Conservation (phyloP, 2,113 vertebrate species). For the Anser cygnoides region DNA sequence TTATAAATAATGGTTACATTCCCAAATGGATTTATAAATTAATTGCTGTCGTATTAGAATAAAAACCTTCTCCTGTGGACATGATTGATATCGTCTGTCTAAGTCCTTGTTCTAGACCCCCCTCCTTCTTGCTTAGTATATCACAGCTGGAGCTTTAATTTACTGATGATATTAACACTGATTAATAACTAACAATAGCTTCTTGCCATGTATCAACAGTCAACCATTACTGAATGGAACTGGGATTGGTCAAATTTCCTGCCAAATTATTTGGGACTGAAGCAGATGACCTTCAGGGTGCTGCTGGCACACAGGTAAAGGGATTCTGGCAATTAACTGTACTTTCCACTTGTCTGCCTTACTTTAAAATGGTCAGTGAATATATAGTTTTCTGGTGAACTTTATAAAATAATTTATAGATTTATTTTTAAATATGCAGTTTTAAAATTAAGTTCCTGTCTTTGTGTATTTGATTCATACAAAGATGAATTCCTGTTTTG, state of each 20-base stretch:
- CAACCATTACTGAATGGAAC: slow-evolving; percentile 83
- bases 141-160: slow-evolving; percentile 92
- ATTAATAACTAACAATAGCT: slow-evolving; percentile 93
- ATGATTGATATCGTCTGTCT: slow-evolving; percentile 89
- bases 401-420: neutral
- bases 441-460: neutral
- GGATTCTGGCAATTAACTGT: neutral
- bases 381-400: neutral
- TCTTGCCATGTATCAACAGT: slow-evolving; percentile 93
- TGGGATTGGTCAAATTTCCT: slow-evolving; percentile 93
- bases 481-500: neutral
- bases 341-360: neutral
- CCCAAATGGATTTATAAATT: slow-evolving; percentile 95
- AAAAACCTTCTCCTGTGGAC: slow-evolving; percentile 88
- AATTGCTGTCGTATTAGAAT: slow-evolving; percentile 93
- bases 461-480: neutral
- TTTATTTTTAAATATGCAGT: neutral
- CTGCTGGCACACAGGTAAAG: slow-evolving; percentile 93
- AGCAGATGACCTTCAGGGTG: slow-evolving; percentile 88
- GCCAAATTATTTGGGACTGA: slow-evolving; percentile 83
- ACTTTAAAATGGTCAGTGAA: neutral
- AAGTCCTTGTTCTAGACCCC: slow-evolving; percentile 81
- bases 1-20: slow-evolving; percentile 92
- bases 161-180: slow-evolving; percentile 92
- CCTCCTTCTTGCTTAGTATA: slow-evolving; percentile 88